These are phyloP conservation scores for Grantiella picta DNA, from an alignment of 2,113 vertebrate genomes.

Conservation along the genomic window DNA sequence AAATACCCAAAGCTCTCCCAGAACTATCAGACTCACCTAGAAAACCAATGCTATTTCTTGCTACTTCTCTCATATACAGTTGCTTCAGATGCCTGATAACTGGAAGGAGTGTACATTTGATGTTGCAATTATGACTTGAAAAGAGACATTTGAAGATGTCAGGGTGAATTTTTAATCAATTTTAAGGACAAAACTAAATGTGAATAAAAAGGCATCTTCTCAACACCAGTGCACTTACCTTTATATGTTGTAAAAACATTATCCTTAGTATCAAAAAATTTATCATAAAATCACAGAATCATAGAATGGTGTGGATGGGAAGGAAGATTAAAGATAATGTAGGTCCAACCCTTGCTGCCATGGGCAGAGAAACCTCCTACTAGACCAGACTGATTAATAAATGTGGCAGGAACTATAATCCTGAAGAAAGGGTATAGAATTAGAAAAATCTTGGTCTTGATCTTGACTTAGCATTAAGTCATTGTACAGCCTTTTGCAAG, in stretches of 20 bases:
- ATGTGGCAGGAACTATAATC: neutral
- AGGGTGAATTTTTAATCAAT: neutral
- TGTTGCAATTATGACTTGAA: neutral
- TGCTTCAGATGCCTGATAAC: neutral
- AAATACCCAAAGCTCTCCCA: neutral
- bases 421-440: neutral
- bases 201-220: neutral
- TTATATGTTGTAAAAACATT: neutral
- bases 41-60: neutral
- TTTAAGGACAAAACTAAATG: neutral
- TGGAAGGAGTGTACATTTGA: neutral
- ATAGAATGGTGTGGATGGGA: neutral
- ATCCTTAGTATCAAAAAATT: neutral
- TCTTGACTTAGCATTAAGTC: neutral
- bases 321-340: neutral
- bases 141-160: neutral
- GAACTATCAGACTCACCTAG: neutral
- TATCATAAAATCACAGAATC: neutral
- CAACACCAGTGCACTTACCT: neutral
- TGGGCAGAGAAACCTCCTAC: too few species aligned
- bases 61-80: neutral
- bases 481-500: neutral
- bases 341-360: accelerated
- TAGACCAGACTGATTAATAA: neutral
- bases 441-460: neutral